Percentiles rank a stretch among this genome's conserved stretches.
phyloP scores from a whole-genome alignment of 2,888 invertebrate species.

The Phaonia tiefii region DNA sequence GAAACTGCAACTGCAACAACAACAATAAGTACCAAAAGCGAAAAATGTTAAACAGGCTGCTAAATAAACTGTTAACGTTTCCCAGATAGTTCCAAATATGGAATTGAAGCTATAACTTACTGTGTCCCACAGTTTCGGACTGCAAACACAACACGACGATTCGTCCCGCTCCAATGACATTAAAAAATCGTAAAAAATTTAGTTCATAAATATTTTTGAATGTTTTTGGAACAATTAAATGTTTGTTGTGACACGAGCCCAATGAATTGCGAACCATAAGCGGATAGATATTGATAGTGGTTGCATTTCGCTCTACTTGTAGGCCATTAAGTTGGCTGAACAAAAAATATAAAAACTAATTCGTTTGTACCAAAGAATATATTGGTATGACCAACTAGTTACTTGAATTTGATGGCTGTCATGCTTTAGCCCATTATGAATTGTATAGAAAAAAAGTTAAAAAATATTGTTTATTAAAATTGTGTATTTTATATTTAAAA shows the following conservation, averaged over 20 bases:
- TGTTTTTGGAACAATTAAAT: conserved; percentile 32
- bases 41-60: conserved; percentile 33
- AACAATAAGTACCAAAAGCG: background rate
- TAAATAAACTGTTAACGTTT: conserved; percentile 29
- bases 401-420: too few species aligned
- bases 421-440: too few species aligned
- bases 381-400: too few species aligned
- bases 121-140: background rate
- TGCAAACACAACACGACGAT: background rate
- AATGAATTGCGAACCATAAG: background rate
- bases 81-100: conserved; percentile 23
- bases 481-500: too few species aligned
- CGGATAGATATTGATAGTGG: background rate
- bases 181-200: conserved; percentile 12
- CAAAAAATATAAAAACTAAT: too few species aligned
- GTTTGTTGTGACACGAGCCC: conserved; percentile 33
- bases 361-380: too few species aligned
- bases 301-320: too few species aligned
- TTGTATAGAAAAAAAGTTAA: too few species aligned
- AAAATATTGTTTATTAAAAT: too few species aligned
- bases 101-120: conserved; percentile 22
- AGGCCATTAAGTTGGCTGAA: too few species aligned
- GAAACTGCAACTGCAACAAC: background rate
- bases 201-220: conserved; percentile 33
- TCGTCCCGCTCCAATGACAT: conserved; percentile 8